Evolutionary conservation across 2,113 vertebrate genomes (phyloP), one percentile per base, ranked within the genome.

Genomic region (Cochlearius cochlearius): DNA sequence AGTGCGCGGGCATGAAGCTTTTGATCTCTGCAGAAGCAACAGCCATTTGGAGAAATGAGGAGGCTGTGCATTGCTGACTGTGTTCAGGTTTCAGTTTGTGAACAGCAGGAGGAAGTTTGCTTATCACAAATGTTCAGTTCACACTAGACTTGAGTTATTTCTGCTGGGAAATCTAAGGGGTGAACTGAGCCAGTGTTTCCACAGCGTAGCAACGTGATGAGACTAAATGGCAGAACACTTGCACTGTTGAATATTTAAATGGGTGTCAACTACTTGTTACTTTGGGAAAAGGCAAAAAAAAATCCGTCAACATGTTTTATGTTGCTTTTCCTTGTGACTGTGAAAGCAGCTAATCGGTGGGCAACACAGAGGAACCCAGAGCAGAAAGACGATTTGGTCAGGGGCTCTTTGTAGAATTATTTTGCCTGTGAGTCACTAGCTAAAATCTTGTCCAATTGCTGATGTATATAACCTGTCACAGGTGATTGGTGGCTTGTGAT

Each of bases 241-340:
- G 56, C 60, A 9, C 79, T 92, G 75, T 13, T 96, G 90, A 91
- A 93, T 95, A 81, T 95, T 93, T 91, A 92, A 94, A 86, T 60
- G 79, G 32, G 30, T 88, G 90, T 63, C 92, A 94, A 47, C 64
- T 64, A 9, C 50, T 87, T 34, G 71, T 64, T 66, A 43, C 82
- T 81, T 72, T n/a, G 36, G 72, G 53, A 82, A 56, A 66, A 41
- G 26, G 26, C 23, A 27, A 19, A 39, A 52, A 10, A 34, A 47
- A 34, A 64, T 27, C n/a, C 43, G 59, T 76, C 41, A 15, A 8
- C 12, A 2, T 30, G 50, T 22, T 87, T 25, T 49, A 12, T 60
- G 67, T 22, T 34, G 72, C 68, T 77, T 94, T 59, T 84, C 29
- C 36, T 71, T 8, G 5, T 7, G 76, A 1, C 36, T 69, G 30